Conservation (phyloP, 2,113 vertebrate genomes). For the Marmota monax region DNA sequence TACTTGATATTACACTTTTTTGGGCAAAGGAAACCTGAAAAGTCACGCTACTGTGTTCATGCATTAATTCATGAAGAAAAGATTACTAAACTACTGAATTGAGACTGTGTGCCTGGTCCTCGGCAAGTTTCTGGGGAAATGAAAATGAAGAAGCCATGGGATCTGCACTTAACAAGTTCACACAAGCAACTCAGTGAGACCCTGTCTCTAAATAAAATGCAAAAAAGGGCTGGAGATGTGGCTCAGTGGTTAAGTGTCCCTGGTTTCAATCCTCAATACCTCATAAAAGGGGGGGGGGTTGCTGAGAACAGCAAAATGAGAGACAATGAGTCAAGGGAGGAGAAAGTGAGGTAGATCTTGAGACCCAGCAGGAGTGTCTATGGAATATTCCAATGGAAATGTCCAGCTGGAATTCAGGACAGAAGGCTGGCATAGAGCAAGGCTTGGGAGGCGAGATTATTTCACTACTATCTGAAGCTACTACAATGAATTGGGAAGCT, state of each 20-base stretch:
- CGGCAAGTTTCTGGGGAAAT: neutral
- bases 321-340: neutral
- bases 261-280: too few species aligned
- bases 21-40: neutral
- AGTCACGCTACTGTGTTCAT: neutral
- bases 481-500: slow-evolving; percentile 4
- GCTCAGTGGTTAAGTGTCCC: too few species aligned
- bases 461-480: slow-evolving; percentile 4
- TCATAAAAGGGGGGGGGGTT: too few species aligned
- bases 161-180: neutral
- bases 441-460: neutral
- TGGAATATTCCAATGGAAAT: neutral
- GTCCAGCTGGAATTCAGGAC: neutral
- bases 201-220: too few species aligned
- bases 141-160: neutral
- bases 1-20: neutral
- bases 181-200: neutral
- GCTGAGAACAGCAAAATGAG: neutral
- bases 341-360: slow-evolving; percentile 2
- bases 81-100: neutral
- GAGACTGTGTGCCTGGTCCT: neutral
- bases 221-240: too few species aligned
- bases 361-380: neutral
- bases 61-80: slow-evolving; percentile 53
- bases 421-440: neutral